These are phyloP conservation scores for Seriola rivoliana DNA, from an alignment of 2,113 vertebrate genomes.

Conservation along the genomic window DNA sequence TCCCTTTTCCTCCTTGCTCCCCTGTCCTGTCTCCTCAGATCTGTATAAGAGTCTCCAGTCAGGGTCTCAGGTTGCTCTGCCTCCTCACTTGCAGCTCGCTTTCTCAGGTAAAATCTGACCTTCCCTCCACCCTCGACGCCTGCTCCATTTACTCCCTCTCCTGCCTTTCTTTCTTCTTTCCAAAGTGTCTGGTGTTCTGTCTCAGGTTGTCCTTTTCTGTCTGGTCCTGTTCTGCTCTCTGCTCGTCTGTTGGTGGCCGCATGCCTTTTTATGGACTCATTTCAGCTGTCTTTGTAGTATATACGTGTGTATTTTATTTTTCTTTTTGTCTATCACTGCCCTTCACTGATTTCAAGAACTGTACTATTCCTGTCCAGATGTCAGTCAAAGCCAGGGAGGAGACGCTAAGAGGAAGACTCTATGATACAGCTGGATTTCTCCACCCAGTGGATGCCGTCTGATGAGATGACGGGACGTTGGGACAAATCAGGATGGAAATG, in stretches of 20 bases:
- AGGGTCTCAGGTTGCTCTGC: constrained; percentile 93
- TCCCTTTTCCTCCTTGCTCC: constrained; percentile 33
- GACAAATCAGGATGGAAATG: constrained; percentile 20
- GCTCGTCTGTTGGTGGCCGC: constrained; percentile 63
- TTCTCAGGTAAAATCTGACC: constrained; percentile 92
- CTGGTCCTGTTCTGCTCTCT: constrained; percentile 46
- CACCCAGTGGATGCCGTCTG: background rate
- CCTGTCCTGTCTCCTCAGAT: constrained; percentile 88
- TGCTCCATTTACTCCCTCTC: constrained; percentile 36
- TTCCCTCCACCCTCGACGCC: constrained; percentile 35
- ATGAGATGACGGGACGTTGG: background rate
- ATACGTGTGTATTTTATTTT: background rate
- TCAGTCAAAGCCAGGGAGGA: constrained; percentile 83
- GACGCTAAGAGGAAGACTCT: constrained; percentile 84
- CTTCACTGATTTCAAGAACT: constrained; percentile 15
- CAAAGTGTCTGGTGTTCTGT: constrained; percentile 52
- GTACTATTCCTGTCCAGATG: constrained; percentile 75
- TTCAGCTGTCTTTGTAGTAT: background rate
- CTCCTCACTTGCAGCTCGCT: constrained; percentile 96
- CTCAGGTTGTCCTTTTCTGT: constrained; percentile 31
- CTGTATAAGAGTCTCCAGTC: constrained; percentile 99
- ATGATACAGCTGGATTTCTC: constrained; percentile 68
- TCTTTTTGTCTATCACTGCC: background rate
- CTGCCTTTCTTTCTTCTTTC: background rate
- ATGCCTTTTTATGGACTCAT: constrained; percentile 40